Conservation (phyloP, 2,113 vertebrate genomes). For the Lamprotornis superbus region DNA sequence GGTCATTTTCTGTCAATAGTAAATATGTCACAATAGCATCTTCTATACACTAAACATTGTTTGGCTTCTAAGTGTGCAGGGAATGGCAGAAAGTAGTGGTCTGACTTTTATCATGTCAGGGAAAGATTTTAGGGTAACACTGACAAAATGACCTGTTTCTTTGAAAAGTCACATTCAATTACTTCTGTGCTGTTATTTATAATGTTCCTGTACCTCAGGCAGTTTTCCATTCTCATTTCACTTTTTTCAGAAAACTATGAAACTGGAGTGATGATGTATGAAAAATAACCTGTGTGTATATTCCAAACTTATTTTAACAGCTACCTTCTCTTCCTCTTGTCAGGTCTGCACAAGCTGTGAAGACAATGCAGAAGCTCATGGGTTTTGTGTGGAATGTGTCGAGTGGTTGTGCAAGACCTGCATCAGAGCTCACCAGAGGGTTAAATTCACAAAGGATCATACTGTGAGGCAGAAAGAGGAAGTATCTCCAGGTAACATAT, state of each 20-base stretch:
- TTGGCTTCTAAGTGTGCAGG: not conserved
- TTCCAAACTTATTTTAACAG: not conserved
- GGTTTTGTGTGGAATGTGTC: slow-evolving; percentile 96
- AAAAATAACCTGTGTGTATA: not conserved
- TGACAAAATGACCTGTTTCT: not conserved
- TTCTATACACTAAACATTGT: not conserved
- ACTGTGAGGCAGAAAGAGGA: slow-evolving; percentile 96
- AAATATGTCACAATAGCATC: not conserved
- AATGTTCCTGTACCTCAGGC: not conserved
- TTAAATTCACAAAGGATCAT: slow-evolving; percentile 98
- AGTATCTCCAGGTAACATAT: slow-evolving; percentile 88
- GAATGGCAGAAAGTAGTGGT: not conserved
- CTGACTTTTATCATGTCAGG: not conserved
- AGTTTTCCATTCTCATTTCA: not conserved
- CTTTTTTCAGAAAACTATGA: not conserved
- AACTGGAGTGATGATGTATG: not conserved
- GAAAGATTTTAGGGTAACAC: not conserved
- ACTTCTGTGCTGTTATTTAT: not conserved
- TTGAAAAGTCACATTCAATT: not conserved
- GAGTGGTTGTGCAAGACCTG: slow-evolving; percentile 97
- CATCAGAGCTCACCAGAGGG: slow-evolving; percentile 94
- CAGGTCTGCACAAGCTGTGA: slow-evolving; percentile 97
- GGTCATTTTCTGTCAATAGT: not conserved
- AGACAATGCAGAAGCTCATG: slow-evolving; percentile 95
- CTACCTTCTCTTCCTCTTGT: not conserved